These are phyloP conservation scores for Hirundo rustica DNA, from an alignment of 2,797 vertebrate species.

Conservation along the genomic window DNA sequence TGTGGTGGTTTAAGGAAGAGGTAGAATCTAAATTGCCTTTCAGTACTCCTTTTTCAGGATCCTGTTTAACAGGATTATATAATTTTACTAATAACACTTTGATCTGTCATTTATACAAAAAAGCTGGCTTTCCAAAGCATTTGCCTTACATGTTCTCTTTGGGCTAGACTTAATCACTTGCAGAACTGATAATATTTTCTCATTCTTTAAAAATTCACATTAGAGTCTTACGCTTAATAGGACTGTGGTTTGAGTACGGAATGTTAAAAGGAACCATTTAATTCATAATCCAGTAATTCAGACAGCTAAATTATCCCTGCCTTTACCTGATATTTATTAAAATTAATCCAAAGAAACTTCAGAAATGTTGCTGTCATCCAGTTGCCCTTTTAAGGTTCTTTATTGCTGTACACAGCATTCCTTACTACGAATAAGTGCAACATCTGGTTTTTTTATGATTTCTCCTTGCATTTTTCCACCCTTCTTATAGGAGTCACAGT, in stretches of 20 bases:
- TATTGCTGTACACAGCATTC: not conserved
- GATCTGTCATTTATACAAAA: conserved; percentile 59
- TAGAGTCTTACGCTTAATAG: conserved; percentile 27
- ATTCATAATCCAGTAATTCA: conserved; percentile 62
- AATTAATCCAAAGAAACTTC: not conserved
- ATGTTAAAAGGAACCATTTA: conserved; percentile 32
- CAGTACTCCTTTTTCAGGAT: conserved; percentile 36
- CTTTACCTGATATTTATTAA: conserved; percentile 60
- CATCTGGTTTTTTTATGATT: conserved; percentile 13
- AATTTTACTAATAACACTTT: conserved; percentile 63
- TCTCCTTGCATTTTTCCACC: conserved; percentile 21
- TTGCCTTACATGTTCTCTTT: conserved; percentile 48
- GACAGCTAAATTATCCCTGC: conserved; percentile 51
- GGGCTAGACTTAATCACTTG: conserved; percentile 55
- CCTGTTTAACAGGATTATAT: conserved; percentile 59
- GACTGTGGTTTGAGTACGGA: conserved; percentile 36
- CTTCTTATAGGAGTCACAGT: not conserved
- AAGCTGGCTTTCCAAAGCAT: conserved; percentile 19
- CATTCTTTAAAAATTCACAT: conserved; percentile 61
- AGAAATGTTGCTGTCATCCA: conserved; percentile 12
- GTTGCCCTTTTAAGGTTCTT: conserved; percentile 27
- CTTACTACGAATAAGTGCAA: not conserved
- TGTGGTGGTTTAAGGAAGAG: conserved; percentile 25
- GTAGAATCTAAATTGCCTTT: conserved; percentile 25
- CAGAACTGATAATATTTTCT: conserved; percentile 66